These are phyloP conservation scores for Toxostoma redivivum DNA, from an alignment of 2,113 vertebrate genomes.

Conservation along the genomic window DNA sequence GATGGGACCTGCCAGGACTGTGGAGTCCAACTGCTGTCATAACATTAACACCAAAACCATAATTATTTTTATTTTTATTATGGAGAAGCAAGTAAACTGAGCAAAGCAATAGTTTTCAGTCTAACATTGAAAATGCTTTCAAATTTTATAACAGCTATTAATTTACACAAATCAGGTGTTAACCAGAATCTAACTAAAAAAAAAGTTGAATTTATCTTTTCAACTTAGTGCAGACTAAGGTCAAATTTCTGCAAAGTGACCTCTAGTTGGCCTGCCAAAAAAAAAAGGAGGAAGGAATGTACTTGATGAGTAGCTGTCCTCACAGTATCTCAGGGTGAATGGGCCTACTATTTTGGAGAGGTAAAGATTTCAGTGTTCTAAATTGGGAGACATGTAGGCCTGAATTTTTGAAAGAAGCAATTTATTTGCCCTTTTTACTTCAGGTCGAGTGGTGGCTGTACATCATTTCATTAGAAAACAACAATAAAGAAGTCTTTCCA, in stretches of 20 bases:
- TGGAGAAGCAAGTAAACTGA: neutral
- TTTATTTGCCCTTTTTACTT: conserved; percentile 63
- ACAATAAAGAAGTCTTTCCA: conserved; percentile 24
- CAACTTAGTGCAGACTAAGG: neutral
- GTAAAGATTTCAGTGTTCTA: conserved; percentile 51
- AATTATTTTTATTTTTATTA: neutral
- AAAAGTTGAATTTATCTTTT: neutral
- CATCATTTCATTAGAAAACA: conserved; percentile 53
- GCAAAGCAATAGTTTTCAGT: neutral
- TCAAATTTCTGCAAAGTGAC: neutral
- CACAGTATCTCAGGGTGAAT: conserved; percentile 28
- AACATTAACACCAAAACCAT: neutral
- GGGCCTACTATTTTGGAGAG: conserved; percentile 37
- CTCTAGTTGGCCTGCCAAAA: neutral
- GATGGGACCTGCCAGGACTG: neutral
- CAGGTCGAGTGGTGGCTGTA: conserved; percentile 42
- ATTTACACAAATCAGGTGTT: neutral
- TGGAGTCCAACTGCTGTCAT: neutral
- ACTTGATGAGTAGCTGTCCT: conserved; percentile 24
- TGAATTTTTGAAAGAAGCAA: conserved; percentile 44
- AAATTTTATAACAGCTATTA: neutral
- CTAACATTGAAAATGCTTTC: neutral
- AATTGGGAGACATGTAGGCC: conserved; percentile 22
- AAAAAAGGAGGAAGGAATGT: neutral
- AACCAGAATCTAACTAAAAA: neutral